Base-by-base conservation (phyloP, 2,797 vertebrate genomes). In the Ficedula albicollis region DNA sequence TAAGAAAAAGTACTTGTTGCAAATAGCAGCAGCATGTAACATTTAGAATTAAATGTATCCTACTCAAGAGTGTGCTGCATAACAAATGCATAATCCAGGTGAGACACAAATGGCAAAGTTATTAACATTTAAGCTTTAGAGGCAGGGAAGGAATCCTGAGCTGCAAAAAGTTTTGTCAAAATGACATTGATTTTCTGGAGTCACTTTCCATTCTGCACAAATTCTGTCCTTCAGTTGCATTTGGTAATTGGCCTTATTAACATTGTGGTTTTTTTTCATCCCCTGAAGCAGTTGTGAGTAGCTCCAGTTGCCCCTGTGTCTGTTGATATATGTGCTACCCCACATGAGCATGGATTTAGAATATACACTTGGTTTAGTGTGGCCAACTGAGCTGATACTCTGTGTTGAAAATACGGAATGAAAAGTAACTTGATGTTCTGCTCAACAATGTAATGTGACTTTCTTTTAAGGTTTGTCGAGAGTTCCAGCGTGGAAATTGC, bases 401-500 rank as follows among this genome's bases (percentile, higher is more conserved):
- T 80, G 21, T 84, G 38, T 80, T 84, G 91, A 89, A 93, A 90
- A 59, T 74, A 49, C 17, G 74, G 48, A 58, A 43, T 34, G 46
- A 72, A 83, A 90, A 68, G 34, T 89, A 27, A 66, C 34, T 72
- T 44, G 36, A 34, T 84, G 48, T 91, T 62, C n/a, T 77, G 84
- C 83, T 97, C 89, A 96, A 90, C 56, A 58, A 63, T 79, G 76
- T 89, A 58, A 63, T 79, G 76, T 89, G 86, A 85, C 87, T 95
- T 91, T 91, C 95, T 92, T 97, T 95, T 58, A 98, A 99, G 99
- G 99, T 99, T 96, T 99, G 99, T 97, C 98, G 99, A 96, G 99
- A 99, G 95, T 99, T 99, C 97, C 99, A 99, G 97, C 98, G 99
- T 32, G 99, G 99, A 75, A 99, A 99, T 96, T 99, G 99, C 98